Evolutionary conservation across 2,797 vertebrate genomes (phyloP).

Genomic region (Crypturellus tataupa): DNA sequence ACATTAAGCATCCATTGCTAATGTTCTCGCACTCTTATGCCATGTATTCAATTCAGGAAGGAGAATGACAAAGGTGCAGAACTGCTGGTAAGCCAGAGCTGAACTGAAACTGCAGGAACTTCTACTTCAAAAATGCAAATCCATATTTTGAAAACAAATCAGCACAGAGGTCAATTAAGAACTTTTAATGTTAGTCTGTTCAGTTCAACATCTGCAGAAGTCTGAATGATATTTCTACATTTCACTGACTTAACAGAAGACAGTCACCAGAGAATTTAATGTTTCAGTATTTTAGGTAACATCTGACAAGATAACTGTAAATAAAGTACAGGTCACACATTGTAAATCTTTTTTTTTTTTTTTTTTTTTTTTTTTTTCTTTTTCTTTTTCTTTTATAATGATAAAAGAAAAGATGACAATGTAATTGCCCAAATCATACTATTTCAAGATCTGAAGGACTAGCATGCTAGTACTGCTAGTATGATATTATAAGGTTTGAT

Average conservation of each 20-base stretch:
- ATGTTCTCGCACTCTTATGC: background rate
- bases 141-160: background rate
- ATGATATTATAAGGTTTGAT: background rate
- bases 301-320: background rate
- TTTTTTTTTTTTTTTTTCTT: background rate
- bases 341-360: background rate
- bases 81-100: background rate
- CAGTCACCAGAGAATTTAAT: background rate
- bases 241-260: background rate
- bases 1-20: background rate
- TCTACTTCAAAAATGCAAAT: background rate
- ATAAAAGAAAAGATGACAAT: background rate
- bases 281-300: background rate
- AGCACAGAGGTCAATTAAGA: background rate
- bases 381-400: too few relatives aligned
- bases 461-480: background rate
- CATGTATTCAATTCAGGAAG: background rate
- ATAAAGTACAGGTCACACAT: background rate
- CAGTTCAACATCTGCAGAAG: background rate
- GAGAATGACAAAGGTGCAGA: background rate
- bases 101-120: background rate
- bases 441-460: background rate
- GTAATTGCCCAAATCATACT: accelerated
- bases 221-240: background rate
- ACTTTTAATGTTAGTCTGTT: background rate